Base-by-base conservation (phyloP, 2,888 invertebrate species). In the Clepsis dumicolana region DNA sequence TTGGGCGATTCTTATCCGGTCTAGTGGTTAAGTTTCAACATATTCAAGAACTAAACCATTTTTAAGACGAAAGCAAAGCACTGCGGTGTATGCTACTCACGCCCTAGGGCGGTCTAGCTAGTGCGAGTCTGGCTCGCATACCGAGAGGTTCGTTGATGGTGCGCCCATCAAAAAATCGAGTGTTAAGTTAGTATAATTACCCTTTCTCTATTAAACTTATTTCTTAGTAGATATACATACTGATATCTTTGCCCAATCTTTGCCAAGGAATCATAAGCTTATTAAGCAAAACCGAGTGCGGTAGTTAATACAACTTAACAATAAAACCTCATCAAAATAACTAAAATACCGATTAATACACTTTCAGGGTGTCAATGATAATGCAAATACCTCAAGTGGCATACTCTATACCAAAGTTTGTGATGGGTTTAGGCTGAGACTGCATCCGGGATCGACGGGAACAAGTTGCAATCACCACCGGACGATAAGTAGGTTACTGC, bases 381-480 rank as follows among this genome's bases (percentile, higher is more conserved):
- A 96, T 97, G 95, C 97, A 97, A 79, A 96, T 97, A 86, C 97
- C 97, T 77, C 95, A 97, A 91, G 95, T 96, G 83, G 96, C 96
- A 69, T 96, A 96, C 88, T 96, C 96, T 89, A 94, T 97, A 93
- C 97, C 97, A 82, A 97, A 97, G 94, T 97, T 97, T 86, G 97
- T 97, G 77, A 94, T 97, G 94, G 97, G 97, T 72, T 94, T 97
- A 80, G 97, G 97, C 84, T 97, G 95, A 95, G 50, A 78, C 29
- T 41, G 64, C 5, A 35, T 54, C 53, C 24, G 50, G 27, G 53
- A 64, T 54, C 48, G 60, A 74, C 73, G 77, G 78, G 12, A 79
- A 76, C 76, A 41, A 65, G 64, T 72, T 70, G 71, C 71, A 64
- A 68, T 69, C 75, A 79, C 83, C 80, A 82, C 80, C 80, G 75